Base-by-base conservation (phyloP, 1,140 invertebrate genomes). In the Melanaphis sacchari region DNA sequence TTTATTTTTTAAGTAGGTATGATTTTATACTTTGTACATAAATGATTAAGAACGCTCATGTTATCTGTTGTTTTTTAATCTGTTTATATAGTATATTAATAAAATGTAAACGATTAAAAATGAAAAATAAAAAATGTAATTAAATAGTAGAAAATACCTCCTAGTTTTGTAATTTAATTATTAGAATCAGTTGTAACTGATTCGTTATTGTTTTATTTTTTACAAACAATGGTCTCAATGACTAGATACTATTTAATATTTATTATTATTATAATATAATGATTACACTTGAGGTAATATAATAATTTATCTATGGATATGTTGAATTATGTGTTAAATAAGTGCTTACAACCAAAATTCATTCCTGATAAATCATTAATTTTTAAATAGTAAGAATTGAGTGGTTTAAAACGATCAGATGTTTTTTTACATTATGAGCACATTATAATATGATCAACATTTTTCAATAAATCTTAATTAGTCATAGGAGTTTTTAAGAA, bases 61-160 rank as follows among this genome's bases (percentile, higher is more conserved):
- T 93, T 93, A 93, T 93, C 91, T 93, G 91, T 93, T 93, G 91
- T 93, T 93, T 93, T 93, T 93, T 46, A 93, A 93, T 93, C 91
- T 93, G 91, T 93, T 93, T 93, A 93, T 93, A 93, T 82, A 93
- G 76, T 84, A 82, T 93, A 93, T 93, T 54, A 38, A 93, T 93
- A 49, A 93, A 93, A 93, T 93, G 91, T 93, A 93, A 93, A 93
- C 91, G 91, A 93, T 93, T 93, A 93, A 85, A 93, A 91, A 91
- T 91, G 54, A 59, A 85, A 85, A 89, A 89, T 89, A 89, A 93
- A 91, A 93, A 93, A 84, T 93, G 91, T 93, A 93, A 93, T 93
- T 93, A 93, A 93, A 93, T 93, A 93, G 91, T 84, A 82, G 91
- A 85, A 93, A 93, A 52, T 85, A n/a, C 22, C 49, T 82, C 21